A percentile compares a stretch with the other conserved stretches of the same genome.
Conservation (phyloP, 2,113 vertebrate genomes). For the Tretioscincus oriximinensis region DNA sequence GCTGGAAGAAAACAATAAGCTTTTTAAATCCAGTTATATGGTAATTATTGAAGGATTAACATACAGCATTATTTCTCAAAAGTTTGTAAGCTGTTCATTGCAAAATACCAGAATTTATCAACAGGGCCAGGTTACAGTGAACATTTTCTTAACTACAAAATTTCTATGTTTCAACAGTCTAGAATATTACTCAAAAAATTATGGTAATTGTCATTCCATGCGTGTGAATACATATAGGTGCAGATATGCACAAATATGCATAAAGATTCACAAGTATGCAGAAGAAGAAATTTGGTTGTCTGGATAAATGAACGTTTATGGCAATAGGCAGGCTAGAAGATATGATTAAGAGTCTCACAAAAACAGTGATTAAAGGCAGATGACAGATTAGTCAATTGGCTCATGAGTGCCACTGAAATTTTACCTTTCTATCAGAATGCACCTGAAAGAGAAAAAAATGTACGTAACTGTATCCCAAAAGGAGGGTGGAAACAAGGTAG, state of each 20-base stretch:
- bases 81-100: neutral
- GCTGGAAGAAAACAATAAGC: too few relatives aligned
- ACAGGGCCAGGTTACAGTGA: neutral
- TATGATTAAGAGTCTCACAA: neutral
- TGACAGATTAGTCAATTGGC: neutral
- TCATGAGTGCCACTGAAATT: conserved; percentile 8
- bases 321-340: conserved; percentile 3
- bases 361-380: conserved; percentile 16
- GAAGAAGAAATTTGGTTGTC: neutral
- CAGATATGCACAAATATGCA: too few relatives aligned
- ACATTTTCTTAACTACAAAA: neutral
- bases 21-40: neutral
- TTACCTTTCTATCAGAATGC: conserved; percentile 12
- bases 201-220: neutral
- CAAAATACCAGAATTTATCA: neutral
- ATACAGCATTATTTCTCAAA: neutral
- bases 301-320: conserved; percentile 15
- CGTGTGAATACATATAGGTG: too few relatives aligned
- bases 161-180: neutral
- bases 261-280: too few relatives aligned
- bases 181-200: neutral
- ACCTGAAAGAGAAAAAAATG: neutral
- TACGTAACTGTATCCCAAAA: neutral
- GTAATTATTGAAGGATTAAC: neutral
- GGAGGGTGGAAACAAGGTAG: neutral